phyloP scores from a whole-genome alignment of 2,113 vertebrate species.

The Megalops atlanticus region DNA sequence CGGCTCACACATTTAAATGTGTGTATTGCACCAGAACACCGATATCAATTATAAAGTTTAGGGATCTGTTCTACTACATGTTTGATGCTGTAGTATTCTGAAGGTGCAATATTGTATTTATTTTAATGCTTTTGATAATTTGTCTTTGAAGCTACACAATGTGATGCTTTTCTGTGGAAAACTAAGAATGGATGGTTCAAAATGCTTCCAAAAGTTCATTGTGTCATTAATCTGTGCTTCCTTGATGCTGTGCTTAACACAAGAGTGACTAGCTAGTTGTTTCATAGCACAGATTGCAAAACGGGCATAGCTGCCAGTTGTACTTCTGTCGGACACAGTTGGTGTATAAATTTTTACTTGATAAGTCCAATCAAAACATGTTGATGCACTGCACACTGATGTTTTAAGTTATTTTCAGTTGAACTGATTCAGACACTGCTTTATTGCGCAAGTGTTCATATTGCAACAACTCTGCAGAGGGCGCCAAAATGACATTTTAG shows the following conservation, averaged over 20 bases:
- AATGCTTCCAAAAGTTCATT: slow-evolving; percentile 66
- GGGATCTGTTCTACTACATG: slow-evolving; percentile 61
- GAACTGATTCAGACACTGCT: background rate
- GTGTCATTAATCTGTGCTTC: slow-evolving; percentile 70
- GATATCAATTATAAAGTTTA: slow-evolving; percentile 57
- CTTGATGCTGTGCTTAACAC: slow-evolving; percentile 52
- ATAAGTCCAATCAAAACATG: background rate
- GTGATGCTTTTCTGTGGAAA: slow-evolving; percentile 47
- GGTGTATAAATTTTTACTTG: background rate
- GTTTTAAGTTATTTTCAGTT: background rate
- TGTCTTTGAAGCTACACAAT: slow-evolving; percentile 57
- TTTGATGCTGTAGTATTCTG: slow-evolving; percentile 67
- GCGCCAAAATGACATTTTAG: background rate
- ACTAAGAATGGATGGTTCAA: slow-evolving; percentile 53
- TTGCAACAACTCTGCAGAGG: slow-evolving; percentile 11
- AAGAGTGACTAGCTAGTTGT: slow-evolving; percentile 32
- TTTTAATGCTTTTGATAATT: slow-evolving; percentile 69
- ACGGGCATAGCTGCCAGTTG: slow-evolving; percentile 54
- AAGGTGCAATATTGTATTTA: slow-evolving; percentile 77
- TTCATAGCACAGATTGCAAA: slow-evolving; percentile 35
- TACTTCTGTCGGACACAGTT: slow-evolving; percentile 29
- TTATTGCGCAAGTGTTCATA: slow-evolving; percentile 11
- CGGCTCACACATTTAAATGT: slow-evolving; percentile 62
- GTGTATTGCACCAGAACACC: slow-evolving; percentile 65
- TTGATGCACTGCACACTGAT: background rate